phyloP scores from a whole-genome alignment of 2,888 invertebrate species.

The Lacanobia wlatinum region DNA sequence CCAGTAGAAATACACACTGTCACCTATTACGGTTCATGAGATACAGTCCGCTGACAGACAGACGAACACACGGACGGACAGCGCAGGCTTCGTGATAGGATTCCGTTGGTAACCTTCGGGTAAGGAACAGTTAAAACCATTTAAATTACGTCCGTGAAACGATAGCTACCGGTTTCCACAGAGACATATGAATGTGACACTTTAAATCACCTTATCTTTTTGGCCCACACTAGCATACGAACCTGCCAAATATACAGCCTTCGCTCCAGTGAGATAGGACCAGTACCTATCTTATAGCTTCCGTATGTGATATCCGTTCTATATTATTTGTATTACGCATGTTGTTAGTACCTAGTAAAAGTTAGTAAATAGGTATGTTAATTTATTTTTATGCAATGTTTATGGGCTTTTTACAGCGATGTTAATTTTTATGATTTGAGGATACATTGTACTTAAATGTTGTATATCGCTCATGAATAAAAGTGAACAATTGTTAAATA shows the following conservation, averaged over 20 bases:
- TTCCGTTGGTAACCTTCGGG: too few relatives aligned
- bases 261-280: neutral
- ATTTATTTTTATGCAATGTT: slow-evolving; percentile 3
- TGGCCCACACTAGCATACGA: slow-evolving; percentile 2
- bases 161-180: neutral
- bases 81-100: too few relatives aligned
- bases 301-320: slow-evolving; percentile 34
- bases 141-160: neutral
- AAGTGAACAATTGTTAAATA: too few relatives aligned
- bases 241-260: slow-evolving; percentile 23
- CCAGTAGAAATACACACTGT: too few relatives aligned
- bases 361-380: neutral
- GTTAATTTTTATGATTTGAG: neutral
- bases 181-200: neutral
- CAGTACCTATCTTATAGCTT: slow-evolving; percentile 33
- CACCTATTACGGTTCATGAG: too few relatives aligned
- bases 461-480: too few relatives aligned
- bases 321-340: slow-evolving; percentile 16
- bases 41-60: too few relatives aligned
- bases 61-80: too few relatives aligned
- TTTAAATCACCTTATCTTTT: slow-evolving; percentile 33
- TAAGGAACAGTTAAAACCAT: too few relatives aligned
- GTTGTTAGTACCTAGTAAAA: neutral
- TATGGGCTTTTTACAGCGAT: neutral
- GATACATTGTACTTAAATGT: too few relatives aligned